These are phyloP conservation scores for Platanista minor DNA, from an alignment of 2,113 vertebrate species.

Conservation along the genomic window DNA sequence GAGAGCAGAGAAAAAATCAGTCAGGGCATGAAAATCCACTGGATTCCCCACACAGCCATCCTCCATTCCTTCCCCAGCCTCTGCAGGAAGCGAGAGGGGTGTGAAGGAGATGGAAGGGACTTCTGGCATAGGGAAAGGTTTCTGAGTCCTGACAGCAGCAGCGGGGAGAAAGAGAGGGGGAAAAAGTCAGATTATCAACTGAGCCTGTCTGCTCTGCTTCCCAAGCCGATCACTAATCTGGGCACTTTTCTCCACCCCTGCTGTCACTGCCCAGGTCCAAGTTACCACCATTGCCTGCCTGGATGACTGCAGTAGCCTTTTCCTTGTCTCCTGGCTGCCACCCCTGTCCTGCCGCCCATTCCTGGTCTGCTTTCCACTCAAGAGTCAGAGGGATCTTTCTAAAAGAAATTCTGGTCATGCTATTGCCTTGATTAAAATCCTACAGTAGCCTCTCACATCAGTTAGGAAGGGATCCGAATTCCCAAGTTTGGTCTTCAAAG, in stretches of 20 bases:
- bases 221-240: not conserved
- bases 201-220: too few species aligned
- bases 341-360: too few species aligned
- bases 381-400: not conserved
- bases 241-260: not conserved
- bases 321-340: not conserved
- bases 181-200: not conserved
- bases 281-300: rapidly evolving
- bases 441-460: not conserved
- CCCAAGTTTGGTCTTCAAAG: not conserved
- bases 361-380: not conserved
- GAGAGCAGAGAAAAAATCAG: not conserved
- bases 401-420: not conserved
- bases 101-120: not conserved
- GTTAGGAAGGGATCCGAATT: too few species aligned
- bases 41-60: rapidly evolving
- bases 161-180: not conserved
- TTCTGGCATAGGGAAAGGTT: not conserved
- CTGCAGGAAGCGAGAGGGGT: not conserved
- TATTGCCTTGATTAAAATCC: not conserved
- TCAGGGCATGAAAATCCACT: not conserved
- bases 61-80: not conserved
- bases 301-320: not conserved
- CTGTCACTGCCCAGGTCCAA: not conserved
- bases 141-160: not conserved